Evolutionary conservation across 2,797 vertebrate genomes (phyloP), one percentile per base, ranked within the genome.

Genomic region (Acrossocheilus wenchowensis): DNA sequence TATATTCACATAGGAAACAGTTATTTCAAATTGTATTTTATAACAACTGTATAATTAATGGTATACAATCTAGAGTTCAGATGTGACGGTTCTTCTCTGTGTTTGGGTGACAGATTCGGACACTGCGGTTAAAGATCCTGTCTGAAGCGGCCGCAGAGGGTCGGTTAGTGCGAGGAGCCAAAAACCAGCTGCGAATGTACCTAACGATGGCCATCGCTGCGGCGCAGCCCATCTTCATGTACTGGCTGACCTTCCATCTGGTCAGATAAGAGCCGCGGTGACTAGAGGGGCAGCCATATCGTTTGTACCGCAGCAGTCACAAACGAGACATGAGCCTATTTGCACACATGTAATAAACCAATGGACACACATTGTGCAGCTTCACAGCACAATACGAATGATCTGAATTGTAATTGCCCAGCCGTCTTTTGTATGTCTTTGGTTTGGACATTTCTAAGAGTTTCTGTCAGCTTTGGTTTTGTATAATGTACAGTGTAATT

Each of bases 181-280:
- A 95, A 81, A 98, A 98, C 94, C 97, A 98, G 92, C 94, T 98
- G 90, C 96, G 97, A 87, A 98, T 98, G 97, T 98, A 98, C 92
- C 93, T 98, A 82, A 98, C 97, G 75, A 96, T 98, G 97, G 94
- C 96, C 8, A 97, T 98, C 89, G 97, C 97, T 2, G 96, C 95
- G 0, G 96, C 95, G 4, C 97, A 98, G 91, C 97, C 97, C 2
- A 39, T 97, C 88, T 96, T 98, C 91, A 98, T 98, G 97, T 98
- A 97, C 94, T 98, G 97, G 97, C 94, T 98, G 90, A 98, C 97
- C 30, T 98, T 95, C 90, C 97, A 98, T 90, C 96, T 98, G 83
- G 89, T 98, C 92, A 96, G 96, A 94, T 98, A 95, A 91, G 88
- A 92, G 66, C 73, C 52, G 75, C 68, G 60, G 83, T 52, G 43